These are phyloP conservation scores for Brachionichthys hirsutus DNA, from an alignment of 2,113 vertebrate species.

Conservation along the genomic window DNA sequence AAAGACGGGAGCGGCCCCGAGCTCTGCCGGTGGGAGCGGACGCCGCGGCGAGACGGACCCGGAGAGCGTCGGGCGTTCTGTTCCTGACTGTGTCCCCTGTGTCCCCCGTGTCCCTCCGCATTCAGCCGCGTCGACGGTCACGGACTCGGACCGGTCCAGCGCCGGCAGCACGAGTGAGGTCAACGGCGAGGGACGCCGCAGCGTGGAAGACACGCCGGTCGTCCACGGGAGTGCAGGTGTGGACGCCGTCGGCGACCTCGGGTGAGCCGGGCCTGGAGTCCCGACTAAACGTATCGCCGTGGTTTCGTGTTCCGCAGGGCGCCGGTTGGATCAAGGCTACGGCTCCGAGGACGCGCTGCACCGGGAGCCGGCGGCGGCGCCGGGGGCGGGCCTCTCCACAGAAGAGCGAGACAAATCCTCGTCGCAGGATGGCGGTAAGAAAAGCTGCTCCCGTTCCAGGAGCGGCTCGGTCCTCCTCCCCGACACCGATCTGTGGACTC, in stretches of 20 bases:
- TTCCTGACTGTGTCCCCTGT: neutral
- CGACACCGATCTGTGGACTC: neutral
- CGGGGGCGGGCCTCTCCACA: constrained; percentile 40
- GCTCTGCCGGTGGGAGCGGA: constrained; percentile 78
- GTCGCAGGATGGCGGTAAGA: constrained; percentile 70
- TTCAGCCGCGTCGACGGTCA: constrained; percentile 28
- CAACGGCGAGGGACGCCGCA: constrained; percentile 83
- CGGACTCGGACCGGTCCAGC: constrained; percentile 85
- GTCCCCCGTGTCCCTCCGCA: neutral
- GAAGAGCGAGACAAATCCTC: constrained; percentile 42
- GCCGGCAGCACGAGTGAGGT: constrained; percentile 87
- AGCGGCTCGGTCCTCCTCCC: neutral
- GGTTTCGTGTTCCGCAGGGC: constrained; percentile 55
- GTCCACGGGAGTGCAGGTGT: constrained; percentile 88
- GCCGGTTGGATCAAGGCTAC: constrained; percentile 88
- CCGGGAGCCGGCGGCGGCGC: constrained; percentile 73
- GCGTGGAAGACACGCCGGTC: constrained; percentile 80
- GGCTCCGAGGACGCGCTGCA: constrained; percentile 89
- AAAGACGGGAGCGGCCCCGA: constrained; percentile 58
- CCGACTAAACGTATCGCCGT: neutral
- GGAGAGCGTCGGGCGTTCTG: neutral
- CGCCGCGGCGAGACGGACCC: neutral
- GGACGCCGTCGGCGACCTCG: no score
- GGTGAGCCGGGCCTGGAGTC: neutral
- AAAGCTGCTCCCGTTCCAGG: neutral